Evolutionary conservation across 2,797 vertebrate species (phyloP).

Genomic region (Lacerta viridis): DNA sequence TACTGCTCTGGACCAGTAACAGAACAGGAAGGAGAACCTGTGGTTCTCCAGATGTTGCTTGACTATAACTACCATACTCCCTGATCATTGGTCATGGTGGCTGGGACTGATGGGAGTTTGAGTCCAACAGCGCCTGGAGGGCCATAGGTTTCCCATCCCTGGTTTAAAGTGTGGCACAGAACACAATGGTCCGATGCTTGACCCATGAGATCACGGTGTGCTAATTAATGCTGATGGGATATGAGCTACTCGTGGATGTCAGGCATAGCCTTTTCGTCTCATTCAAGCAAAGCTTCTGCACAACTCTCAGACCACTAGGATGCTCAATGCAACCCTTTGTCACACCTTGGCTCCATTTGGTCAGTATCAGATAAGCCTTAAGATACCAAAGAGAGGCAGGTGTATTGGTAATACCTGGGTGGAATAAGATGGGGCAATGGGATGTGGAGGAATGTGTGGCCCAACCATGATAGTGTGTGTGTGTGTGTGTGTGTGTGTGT

Average conservation of each 20-base stretch:
- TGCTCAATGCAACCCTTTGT: conserved; percentile 42
- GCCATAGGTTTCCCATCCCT: neutral
- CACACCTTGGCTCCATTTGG: conserved; percentile 52
- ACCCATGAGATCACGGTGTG: neutral
- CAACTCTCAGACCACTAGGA: conserved; percentile 32
- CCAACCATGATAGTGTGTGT: neutral
- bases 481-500: neutral
- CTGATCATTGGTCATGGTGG: neutral
- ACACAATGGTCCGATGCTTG: neutral
- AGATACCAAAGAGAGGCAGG: conserved; percentile 34
- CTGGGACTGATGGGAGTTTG: neutral
- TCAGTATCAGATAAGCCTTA: neutral
- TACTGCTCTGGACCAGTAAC: neutral
- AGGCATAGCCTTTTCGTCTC: conserved; percentile 34
- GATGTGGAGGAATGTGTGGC: neutral
- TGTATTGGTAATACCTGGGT: neutral
- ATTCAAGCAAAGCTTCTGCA: neutral
- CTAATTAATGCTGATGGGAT: conserved; percentile 22
- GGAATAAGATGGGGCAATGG: neutral
- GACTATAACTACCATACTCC: neutral
- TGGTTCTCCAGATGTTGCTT: neutral
- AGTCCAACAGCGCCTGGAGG: neutral
- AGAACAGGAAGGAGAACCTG: neutral
- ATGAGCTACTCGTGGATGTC: neutral
- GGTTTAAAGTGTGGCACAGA: neutral